These are phyloP conservation scores for Trichogramma dendrolimi DNA, from an alignment of 2,888 invertebrate genomes.

Conservation along the genomic window DNA sequence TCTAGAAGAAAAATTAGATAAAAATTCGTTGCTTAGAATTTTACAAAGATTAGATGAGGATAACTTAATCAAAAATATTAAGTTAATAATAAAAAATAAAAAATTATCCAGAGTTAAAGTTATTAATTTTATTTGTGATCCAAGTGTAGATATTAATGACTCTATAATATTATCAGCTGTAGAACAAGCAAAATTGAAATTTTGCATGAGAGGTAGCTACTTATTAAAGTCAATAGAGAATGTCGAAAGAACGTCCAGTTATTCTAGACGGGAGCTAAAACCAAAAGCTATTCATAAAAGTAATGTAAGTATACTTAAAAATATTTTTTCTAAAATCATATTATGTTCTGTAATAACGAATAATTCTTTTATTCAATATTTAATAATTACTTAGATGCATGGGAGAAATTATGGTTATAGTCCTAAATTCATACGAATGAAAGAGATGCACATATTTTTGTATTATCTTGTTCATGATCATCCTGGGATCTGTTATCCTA, in stretches of 20 bases:
- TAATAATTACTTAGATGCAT: constrained; percentile 35
- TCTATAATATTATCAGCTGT: constrained; percentile 57
- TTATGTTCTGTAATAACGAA: neutral
- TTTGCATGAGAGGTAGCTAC: constrained; percentile 41
- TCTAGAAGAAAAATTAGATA: constrained; percentile 58
- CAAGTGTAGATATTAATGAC: constrained; percentile 52
- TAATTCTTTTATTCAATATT: constrained; percentile 6
- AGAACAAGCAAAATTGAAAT: constrained; percentile 62
- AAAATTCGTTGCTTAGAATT: constrained; percentile 63
- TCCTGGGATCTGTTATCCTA: constrained; percentile 43
- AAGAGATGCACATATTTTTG: constrained; percentile 65
- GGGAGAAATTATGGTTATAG: constrained; percentile 55
- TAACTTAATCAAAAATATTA: constrained; percentile 58
- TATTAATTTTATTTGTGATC: constrained; percentile 57
- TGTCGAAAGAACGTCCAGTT: neutral
- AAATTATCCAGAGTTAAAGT: constrained; percentile 48
- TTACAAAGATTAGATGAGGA: constrained; percentile 58
- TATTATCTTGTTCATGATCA: constrained; percentile 66
- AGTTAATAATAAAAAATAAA: constrained; percentile 53
- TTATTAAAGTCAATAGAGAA: constrained; percentile 1
- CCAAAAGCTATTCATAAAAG: constrained; percentile 10
- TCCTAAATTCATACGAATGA: constrained; percentile 67
- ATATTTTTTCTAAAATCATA: neutral
- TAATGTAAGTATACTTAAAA: constrained; percentile 5
- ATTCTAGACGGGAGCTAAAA: neutral